Conservation (phyloP, 1,140 invertebrate genomes). For the Drosophila asahinai region DNA sequence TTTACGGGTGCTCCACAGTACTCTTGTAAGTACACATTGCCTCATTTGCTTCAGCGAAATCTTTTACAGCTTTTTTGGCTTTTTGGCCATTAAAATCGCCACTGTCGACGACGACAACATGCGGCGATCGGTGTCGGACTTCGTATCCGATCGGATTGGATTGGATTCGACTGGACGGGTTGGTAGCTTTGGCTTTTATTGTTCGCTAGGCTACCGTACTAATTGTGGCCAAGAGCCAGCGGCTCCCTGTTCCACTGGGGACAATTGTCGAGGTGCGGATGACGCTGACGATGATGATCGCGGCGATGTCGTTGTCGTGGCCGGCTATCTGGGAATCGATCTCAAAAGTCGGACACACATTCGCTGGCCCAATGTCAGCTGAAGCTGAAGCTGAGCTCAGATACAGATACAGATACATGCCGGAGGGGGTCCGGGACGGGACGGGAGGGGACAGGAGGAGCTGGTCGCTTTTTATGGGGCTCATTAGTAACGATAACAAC, state of each 20-base stretch:
- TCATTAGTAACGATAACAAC: constrained; percentile 76
- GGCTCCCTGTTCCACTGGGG: constrained; percentile 36
- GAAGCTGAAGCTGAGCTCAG: constrained; percentile 1
- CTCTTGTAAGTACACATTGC: constrained; percentile 37
- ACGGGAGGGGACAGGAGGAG: background rate
- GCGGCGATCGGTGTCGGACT: constrained; percentile 59
- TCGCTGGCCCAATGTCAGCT: constrained; percentile 51
- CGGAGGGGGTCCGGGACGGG: background rate
- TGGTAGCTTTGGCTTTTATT: constrained; percentile 43
- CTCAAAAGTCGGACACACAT: constrained; percentile 64
- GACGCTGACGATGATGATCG: constrained; percentile 29
- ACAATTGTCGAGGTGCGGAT: constrained; percentile 60
- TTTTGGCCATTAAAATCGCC: constrained; percentile 64
- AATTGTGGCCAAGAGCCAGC: constrained; percentile 58
- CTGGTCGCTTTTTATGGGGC: constrained; percentile 53
- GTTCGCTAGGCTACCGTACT: constrained; percentile 52
- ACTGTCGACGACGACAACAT: constrained; percentile 51
- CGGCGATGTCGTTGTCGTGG: constrained; percentile 57
- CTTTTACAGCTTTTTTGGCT: constrained; percentile 72
- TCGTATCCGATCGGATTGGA: constrained; percentile 17
- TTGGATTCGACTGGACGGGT: background rate
- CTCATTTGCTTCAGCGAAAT: constrained; percentile 70
- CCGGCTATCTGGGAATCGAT: constrained; percentile 74
- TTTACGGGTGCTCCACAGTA: background rate
- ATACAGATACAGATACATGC: constrained; percentile 5